These are phyloP conservation scores for Papilio xuthus DNA, from an alignment of 1,140 invertebrate species.

Conservation along the genomic window DNA sequence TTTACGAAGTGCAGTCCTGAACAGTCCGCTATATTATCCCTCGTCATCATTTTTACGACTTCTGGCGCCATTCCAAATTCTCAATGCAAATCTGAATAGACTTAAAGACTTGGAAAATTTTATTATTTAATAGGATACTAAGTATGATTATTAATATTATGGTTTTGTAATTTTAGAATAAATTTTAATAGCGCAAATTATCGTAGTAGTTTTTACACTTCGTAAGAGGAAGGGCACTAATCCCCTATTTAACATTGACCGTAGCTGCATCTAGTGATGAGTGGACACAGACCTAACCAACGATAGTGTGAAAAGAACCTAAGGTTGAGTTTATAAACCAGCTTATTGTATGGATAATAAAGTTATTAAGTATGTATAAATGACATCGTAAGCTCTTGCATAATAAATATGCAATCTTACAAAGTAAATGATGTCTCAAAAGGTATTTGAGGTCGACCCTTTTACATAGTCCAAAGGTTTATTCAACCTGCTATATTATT, in stretches of 20 bases:
- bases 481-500: background rate
- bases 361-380: background rate
- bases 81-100: conserved; percentile 28
- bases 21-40: background rate
- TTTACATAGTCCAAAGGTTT: background rate
- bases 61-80: conserved; percentile 18
- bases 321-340: background rate
- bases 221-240: too few species aligned
- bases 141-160: background rate
- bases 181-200: background rate
- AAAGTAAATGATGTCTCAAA: conserved; percentile 9
- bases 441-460: background rate
- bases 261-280: too few species aligned
- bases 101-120: conserved; percentile 27
- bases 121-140: conserved; percentile 19
- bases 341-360: background rate
- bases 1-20: background rate
- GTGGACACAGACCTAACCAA: too few species aligned
- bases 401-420: conserved; percentile 6
- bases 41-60: conserved; percentile 26
- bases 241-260: too few species aligned
- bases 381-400: background rate
- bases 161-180: background rate
- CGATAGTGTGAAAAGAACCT: background rate
- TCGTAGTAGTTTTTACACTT: too few species aligned